These are phyloP conservation scores for Magallana nippona DNA, from an alignment of 2,888 invertebrate genomes.

Conservation along the genomic window DNA sequence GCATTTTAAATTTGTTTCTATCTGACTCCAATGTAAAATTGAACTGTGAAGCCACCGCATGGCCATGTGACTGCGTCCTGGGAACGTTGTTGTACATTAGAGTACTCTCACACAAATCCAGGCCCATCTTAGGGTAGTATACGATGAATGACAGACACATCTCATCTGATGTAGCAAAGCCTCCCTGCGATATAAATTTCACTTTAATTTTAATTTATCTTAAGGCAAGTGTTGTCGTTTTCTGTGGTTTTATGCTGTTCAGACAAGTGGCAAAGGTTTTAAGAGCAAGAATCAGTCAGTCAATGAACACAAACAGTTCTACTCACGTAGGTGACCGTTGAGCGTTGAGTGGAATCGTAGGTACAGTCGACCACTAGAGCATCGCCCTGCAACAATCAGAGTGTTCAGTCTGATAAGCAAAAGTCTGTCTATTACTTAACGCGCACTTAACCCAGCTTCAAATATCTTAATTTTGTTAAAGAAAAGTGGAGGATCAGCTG, in stretches of 20 bases:
- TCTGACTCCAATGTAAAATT: neutral
- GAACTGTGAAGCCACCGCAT: neutral
- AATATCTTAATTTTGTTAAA: too few species aligned
- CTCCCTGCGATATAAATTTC: slow-evolving; percentile 58
- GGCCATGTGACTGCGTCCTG: neutral
- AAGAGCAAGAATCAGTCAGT: too few species aligned
- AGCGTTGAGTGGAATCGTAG: slow-evolving; percentile 38
- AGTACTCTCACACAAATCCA: slow-evolving; percentile 51
- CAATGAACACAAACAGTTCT: neutral
- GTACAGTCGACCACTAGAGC: slow-evolving; percentile 37
- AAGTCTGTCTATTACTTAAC: too few species aligned
- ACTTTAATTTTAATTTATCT: neutral
- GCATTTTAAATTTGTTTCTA: neutral
- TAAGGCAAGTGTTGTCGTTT: neutral
- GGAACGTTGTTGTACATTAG: slow-evolving; percentile 33
- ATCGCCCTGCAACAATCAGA: slow-evolving; percentile 40
- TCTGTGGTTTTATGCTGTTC: too few species aligned
- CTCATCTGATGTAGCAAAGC: slow-evolving; percentile 64
- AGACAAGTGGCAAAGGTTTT: too few species aligned
- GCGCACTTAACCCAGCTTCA: too few species aligned
- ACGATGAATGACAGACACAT: slow-evolving; percentile 67
- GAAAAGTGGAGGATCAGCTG: too few species aligned
- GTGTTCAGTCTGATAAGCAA: too few species aligned
- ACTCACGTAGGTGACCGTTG: slow-evolving; percentile 51
- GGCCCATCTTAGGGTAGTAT: slow-evolving; percentile 61